Base-by-base conservation (phyloP, 2,797 vertebrate species). In the Acrossocheilus wenchowensis region DNA sequence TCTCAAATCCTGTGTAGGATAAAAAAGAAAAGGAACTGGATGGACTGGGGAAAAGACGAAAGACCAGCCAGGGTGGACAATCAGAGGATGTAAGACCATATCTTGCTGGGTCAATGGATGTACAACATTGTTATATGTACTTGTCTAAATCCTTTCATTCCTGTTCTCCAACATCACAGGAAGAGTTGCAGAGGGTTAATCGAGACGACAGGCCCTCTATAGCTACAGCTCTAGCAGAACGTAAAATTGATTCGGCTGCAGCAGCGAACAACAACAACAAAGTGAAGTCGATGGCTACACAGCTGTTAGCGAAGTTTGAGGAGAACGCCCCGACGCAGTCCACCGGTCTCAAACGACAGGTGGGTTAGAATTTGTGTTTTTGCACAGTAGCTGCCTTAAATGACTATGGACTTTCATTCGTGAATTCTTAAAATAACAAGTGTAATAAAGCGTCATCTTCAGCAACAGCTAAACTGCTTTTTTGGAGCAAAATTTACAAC, bases 201-300 rank as follows among this genome's bases (percentile, higher is more conserved):
- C 91, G 94, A 86, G 97, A 97, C 26, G 97, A 98, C 69, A 93
- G 95, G 83, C 94, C 96, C 0, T 91, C 93, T 0, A 87, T 94
- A 85, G 93, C 95, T 26, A 94, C 96, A 0, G 87, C 95, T 39
- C 91, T 96, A 87, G 93, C 94, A 0, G 98, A 99, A 80, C 95
- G 96, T 64, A 96, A 94, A 86, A 93, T 94, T 39, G 98, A 98
- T 23, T 92, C 93, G 3, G 87, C 95, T 1, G 52, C 93, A 5
- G 94, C 96, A 0, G 90, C 71, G 0, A 93, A 91, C 74, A 97
- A 97, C 93, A 94, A 98, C 92, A 98, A 98, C 93, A 99, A 99
- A 93, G 98, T 99, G 90, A 99, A 98, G 92, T 97, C 97, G 90
- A 98, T 99, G 97, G 97, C 98, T 34, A 99, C 96, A 1, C 98